phyloP scores from a whole-genome alignment of 2,888 invertebrate species.

The Sericinus montela region DNA sequence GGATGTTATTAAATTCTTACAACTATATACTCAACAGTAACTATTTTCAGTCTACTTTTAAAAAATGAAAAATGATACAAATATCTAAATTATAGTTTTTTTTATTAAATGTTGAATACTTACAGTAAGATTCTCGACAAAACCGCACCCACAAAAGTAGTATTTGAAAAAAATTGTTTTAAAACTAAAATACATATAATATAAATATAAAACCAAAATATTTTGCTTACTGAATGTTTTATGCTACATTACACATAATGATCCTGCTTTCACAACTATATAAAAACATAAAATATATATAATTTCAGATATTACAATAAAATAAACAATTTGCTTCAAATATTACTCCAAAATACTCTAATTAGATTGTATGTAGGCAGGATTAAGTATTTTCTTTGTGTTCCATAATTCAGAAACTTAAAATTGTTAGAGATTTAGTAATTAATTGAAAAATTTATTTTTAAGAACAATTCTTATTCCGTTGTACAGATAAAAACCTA shows the following conservation, averaged over 20 bases:
- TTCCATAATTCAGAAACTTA: too few relatives aligned
- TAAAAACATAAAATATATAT: background rate
- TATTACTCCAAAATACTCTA: conserved; percentile 39
- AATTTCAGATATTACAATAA: background rate
- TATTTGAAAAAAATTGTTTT: conserved; percentile 57
- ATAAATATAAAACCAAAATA: background rate
- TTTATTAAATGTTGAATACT: conserved; percentile 56
- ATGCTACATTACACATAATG: conserved; percentile 15
- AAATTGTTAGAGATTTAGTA: too few relatives aligned
- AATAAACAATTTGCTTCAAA: conserved; percentile 54
- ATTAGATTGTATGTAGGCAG: conserved; percentile 6
- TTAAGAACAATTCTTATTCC: too few relatives aligned
- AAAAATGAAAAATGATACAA: conserved; percentile 31
- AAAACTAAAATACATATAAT: background rate
- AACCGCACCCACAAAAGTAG: conserved; percentile 38
- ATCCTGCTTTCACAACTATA: conserved; percentile 22
- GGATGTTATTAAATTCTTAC: too few relatives aligned
- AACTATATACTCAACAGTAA: too few relatives aligned
- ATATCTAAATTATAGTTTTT: conserved; percentile 31
- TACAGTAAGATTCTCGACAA: conserved; percentile 46
- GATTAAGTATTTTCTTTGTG: conserved; percentile 1
- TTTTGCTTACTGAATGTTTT: background rate
- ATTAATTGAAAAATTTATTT: too few relatives aligned
- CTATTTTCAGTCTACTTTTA: background rate
- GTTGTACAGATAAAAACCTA: conserved; percentile 20